These are phyloP conservation scores for Pseudomugil tenellus DNA, from an alignment of 2,797 vertebrate species.

Conservation along the genomic window DNA sequence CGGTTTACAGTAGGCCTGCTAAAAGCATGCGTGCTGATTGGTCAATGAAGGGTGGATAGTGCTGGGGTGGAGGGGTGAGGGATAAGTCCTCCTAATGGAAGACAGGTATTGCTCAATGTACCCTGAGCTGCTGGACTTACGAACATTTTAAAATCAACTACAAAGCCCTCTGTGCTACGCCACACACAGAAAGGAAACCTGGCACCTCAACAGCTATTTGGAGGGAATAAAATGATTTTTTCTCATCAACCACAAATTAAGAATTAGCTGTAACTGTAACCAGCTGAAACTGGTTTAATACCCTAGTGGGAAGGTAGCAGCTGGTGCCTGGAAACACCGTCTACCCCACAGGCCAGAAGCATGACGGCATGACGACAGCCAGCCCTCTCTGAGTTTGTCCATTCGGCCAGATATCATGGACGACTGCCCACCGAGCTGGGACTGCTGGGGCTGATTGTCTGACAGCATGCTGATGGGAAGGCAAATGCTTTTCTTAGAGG, in stretches of 20 bases:
- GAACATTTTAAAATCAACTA: conserved; percentile 66
- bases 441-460: conserved; percentile 57
- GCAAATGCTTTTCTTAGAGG: conserved; percentile 58
- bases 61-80: conserved; percentile 19
- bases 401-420: conserved; percentile 54
- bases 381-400: conserved; percentile 46
- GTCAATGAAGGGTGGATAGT: conserved; percentile 75
- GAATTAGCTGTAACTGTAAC: conserved; percentile 52
- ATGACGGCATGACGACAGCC: conserved; percentile 46
- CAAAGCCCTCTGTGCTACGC: conserved; percentile 22
- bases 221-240: conserved; percentile 7
- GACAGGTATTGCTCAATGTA: conserved; percentile 78
- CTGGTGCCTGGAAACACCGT: conserved; percentile 52
- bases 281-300: conserved; percentile 70
- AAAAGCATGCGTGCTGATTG: conserved; percentile 85
- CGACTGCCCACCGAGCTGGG: conserved; percentile 46
- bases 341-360: conserved; percentile 43
- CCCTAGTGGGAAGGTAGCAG: conserved; percentile 77
- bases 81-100: conserved; percentile 74
- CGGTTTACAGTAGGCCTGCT: conserved; percentile 76
- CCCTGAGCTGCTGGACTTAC: conserved; percentile 62
- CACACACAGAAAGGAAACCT: background rate
- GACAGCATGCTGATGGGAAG: conserved; percentile 70
- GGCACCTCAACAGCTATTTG: conserved; percentile 31
- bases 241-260: conserved; percentile 20